phyloP scores from a whole-genome alignment of 1,140 invertebrate species.

The Arctopsyche grandis region DNA sequence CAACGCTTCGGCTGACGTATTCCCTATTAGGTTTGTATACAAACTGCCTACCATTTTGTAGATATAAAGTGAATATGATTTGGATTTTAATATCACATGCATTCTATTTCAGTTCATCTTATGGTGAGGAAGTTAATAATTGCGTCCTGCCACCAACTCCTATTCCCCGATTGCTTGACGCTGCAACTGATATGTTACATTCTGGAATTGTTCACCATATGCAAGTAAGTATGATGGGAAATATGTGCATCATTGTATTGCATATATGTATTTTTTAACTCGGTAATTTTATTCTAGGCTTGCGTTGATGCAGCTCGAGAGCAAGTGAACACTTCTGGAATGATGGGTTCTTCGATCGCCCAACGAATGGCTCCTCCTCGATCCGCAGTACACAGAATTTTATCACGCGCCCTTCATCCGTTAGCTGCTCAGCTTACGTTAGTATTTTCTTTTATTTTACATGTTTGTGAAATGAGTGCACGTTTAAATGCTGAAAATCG shows the following conservation, averaged over 20 bases:
- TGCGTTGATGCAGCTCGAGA: conserved; percentile 49
- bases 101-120: too few relatives aligned
- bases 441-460: too few relatives aligned
- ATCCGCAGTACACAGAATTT: conserved; percentile 43
- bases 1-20: conserved; percentile 51
- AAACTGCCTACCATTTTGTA: too few relatives aligned
- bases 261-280: neutral
- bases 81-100: neutral
- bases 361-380: conserved; percentile 45
- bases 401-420: conserved; percentile 47
- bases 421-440: conserved; percentile 49
- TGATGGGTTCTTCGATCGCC: conserved; percentile 21
- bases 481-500: too few relatives aligned
- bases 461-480: conserved; percentile 2
- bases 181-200: conserved; percentile 50
- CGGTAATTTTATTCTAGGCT: conserved; percentile 36
- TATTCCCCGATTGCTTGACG: conserved; percentile 47
- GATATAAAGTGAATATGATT: neutral
- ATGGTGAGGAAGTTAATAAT: conserved; percentile 40
- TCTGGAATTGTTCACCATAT: conserved; percentile 46
- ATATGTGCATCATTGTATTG: neutral
- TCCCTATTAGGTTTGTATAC: conserved; percentile 49
- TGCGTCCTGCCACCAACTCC: conserved; percentile 48
- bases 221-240: conserved; percentile 46
- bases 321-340: conserved; percentile 35